These are phyloP conservation scores for Batillaria attramentaria DNA, from an alignment of 1,140 invertebrate genomes.

Conservation along the genomic window DNA sequence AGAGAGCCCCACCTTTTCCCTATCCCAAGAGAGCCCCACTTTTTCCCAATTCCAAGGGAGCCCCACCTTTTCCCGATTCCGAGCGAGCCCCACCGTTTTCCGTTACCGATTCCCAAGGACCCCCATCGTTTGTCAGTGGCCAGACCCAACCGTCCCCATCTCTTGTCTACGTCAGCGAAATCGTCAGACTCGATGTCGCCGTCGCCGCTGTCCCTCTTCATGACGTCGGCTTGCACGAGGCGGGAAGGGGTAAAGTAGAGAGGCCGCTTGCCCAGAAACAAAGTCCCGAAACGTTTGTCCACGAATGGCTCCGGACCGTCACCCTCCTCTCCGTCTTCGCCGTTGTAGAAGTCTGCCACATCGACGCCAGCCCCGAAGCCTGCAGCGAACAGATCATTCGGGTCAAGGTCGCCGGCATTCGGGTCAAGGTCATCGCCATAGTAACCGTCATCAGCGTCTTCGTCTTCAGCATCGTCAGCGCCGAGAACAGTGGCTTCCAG, in stretches of 20 bases:
- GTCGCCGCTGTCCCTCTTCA: not conserved
- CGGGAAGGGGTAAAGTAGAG: not conserved
- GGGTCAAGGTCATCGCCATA: not conserved
- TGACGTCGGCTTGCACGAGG: not conserved
- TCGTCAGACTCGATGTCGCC: not conserved
- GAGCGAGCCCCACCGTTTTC: conserved; percentile 11
- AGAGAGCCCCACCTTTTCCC: not conserved
- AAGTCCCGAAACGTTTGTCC: conserved; percentile 5
- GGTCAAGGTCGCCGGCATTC: not conserved
- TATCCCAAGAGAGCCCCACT: not conserved
- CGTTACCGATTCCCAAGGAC: not conserved
- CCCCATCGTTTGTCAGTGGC: conserved; percentile 5
- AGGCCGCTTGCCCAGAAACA: conserved; percentile 11
- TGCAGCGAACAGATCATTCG: no score
- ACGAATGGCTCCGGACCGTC: not conserved
- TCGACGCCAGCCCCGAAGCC: no score
- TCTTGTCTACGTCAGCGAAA: not conserved
- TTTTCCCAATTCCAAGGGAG: conserved; percentile 3
- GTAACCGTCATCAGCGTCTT: not conserved
- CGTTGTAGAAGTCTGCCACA: not conserved
- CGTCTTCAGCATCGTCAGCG: not conserved
- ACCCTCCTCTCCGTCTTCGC: not conserved
- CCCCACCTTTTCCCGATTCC: conserved; percentile 20
- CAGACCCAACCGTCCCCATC: conserved; percentile 3
- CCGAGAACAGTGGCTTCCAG: not conserved